phyloP scores from a whole-genome alignment of 2,888 invertebrate species.

The Leptinotarsa peninsularis region DNA sequence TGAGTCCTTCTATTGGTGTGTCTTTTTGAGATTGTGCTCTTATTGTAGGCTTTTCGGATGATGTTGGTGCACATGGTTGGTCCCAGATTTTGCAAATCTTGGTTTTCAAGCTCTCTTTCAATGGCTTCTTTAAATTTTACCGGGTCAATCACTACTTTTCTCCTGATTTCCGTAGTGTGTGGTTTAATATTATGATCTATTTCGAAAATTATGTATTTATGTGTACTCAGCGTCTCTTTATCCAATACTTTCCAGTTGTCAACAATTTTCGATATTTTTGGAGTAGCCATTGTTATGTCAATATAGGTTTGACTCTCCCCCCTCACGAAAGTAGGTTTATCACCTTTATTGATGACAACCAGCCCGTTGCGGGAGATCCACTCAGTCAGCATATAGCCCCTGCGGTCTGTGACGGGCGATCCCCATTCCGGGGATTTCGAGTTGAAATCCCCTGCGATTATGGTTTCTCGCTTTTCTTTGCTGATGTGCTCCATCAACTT shows the following conservation, averaged over 20 bases:
- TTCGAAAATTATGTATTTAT: conserved; percentile 14
- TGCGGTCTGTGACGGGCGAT: conserved; percentile 1
- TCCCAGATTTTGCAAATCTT: neutral
- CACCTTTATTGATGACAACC: neutral
- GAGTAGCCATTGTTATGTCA: conserved; percentile 17
- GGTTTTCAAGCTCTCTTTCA: neutral
- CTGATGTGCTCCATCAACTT: too few species aligned
- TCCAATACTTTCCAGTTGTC: conserved; percentile 8
- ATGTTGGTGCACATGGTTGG: neutral
- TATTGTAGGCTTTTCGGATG: neutral
- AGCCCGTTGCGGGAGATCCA: neutral
- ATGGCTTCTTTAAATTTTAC: neutral
- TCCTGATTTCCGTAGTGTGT: neutral
- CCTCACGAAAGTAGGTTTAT: conserved; percentile 22
- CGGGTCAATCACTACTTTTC: neutral
- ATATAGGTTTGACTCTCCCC: neutral
- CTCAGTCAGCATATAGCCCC: conserved; percentile 23
- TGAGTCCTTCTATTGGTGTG: neutral
- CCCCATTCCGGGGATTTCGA: conserved; percentile 32
- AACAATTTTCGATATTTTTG: neutral
- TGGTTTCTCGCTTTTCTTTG: too few species aligned
- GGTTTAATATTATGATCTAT: neutral
- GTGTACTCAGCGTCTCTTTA: conserved; percentile 11
- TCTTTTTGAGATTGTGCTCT: neutral
- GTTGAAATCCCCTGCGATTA: conserved; percentile 29